These are phyloP conservation scores for Cataglyphis albicans DNA, from an alignment of 2,888 invertebrate species.

Conservation along the genomic window DNA sequence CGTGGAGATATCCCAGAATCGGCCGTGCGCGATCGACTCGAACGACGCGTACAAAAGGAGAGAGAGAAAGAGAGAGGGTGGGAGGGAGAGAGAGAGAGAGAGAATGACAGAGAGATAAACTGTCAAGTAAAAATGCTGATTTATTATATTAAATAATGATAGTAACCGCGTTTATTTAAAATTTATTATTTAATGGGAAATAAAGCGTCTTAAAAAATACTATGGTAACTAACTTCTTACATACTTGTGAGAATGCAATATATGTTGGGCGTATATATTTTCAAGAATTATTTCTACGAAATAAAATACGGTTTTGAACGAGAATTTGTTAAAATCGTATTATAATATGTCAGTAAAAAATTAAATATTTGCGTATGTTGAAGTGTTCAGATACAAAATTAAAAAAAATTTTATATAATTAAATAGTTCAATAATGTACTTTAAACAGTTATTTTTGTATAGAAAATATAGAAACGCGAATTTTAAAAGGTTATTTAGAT, in stretches of 20 bases:
- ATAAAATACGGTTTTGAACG: not conserved
- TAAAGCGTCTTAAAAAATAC: not conserved
- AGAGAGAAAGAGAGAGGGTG: slow-evolving; percentile 20
- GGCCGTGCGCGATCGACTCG: slow-evolving; percentile 73
- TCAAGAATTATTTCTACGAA: not conserved
- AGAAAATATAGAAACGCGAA: not conserved
- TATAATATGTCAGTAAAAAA: not conserved
- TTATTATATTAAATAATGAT: slow-evolving; percentile 12
- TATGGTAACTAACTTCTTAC: not conserved
- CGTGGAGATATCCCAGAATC: slow-evolving; percentile 60
- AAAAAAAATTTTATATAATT: not conserved
- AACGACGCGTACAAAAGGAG: slow-evolving; percentile 56
- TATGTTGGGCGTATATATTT: not conserved
- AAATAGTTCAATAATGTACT: not conserved
- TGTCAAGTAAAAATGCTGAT: not conserved
- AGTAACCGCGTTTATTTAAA: not conserved
- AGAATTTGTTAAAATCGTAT: not conserved
- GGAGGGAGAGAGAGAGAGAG: slow-evolving; percentile 30
- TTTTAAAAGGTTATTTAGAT: not conserved
- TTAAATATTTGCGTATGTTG: not conserved
- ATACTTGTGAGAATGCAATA: not conserved
- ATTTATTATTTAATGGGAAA: not conserved
- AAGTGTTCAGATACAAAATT: not conserved
- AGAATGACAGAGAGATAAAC: slow-evolving; percentile 32
- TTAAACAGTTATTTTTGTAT: not conserved